A percentile compares a stretch with the other conserved stretches of the same genome.
phyloP scores from a whole-genome alignment of 2,888 invertebrate genomes.

The Amaurobius ferox region DNA sequence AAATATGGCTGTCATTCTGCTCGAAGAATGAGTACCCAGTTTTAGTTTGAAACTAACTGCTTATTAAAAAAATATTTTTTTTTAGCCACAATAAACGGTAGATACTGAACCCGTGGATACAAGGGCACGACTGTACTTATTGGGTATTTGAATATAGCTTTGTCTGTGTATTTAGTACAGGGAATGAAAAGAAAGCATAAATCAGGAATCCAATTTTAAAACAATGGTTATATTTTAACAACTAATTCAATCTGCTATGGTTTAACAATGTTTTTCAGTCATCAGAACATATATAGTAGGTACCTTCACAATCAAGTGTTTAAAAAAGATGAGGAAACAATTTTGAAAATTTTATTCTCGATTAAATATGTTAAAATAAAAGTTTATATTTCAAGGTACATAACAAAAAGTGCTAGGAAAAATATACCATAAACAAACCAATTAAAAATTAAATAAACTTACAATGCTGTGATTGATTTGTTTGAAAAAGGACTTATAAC shows the following conservation, averaged over 20 bases:
- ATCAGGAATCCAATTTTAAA: not conserved
- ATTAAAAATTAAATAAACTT: not conserved
- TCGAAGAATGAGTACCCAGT: no score
- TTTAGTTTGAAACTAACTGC: no score
- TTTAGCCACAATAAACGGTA: no score
- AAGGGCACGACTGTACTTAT: no score
- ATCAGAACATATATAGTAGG: not conserved
- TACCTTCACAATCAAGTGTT: not conserved
- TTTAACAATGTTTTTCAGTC: not conserved
- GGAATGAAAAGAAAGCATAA: no score
- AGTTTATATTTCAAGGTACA: slow-evolving; percentile 5
- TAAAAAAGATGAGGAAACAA: slow-evolving; percentile 1
- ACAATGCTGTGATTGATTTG: slow-evolving; percentile 1
- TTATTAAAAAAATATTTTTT: no score
- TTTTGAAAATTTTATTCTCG: slow-evolving; percentile 12
- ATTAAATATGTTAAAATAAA: slow-evolving; percentile 13
- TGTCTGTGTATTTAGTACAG: no score
- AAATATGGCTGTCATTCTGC: no score
- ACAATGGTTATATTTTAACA: not conserved
- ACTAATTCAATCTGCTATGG: not conserved
- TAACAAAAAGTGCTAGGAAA: slow-evolving; percentile 8
- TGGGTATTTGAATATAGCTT: no score
- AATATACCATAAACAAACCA: slow-evolving; percentile 9
- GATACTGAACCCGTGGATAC: no score
- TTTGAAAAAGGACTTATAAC: not conserved